Base-by-base conservation (phyloP, 2,113 vertebrate genomes). In the Myrmecobius fasciatus region DNA sequence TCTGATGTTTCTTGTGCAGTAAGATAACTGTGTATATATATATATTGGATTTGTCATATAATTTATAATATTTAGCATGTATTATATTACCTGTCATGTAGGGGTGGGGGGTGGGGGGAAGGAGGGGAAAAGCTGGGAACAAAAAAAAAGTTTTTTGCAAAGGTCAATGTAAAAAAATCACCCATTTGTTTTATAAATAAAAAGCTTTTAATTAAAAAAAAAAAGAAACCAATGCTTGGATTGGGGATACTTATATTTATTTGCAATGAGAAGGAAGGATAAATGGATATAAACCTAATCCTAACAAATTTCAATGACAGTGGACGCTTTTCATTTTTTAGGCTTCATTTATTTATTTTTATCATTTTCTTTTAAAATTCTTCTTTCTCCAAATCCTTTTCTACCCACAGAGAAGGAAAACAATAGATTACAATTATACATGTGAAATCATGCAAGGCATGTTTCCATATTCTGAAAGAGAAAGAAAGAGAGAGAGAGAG, bases 271-370 rank as follows among this genome's bases (percentile, higher is more conserved):
- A 97, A 25, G 75, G 12, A 90, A 2, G 24, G n/a, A 95, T 89
- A 56, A 94, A 96, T 95, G 53, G 0, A 48, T n/a, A 91, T 56
- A 96, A 96, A 97, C 43, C 53, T 91, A 48, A 94, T 91, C 26
- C 94, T 0, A 0, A 93, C 52, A 53, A 96, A 83, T 94, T 46
- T 46, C 17, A 51, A 93, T 92, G 92, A 56, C 36, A 94, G 46
- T 83, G 90, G 25, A 95, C 96, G 46, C 14, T 7, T 93, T 94
- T 92, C 43, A n/a, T 83, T 83, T 67, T 75, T 75, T 24, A 43
- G 7, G 5, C 14, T 83, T 43, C 5, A n/a, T 75, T 75, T 2
- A 83, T 75, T 75, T 36, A 75, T 24, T 83, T 83, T 75, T n/a
- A 17, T 36, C 8, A 54, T 26, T 54, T 8, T 25, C 25, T 26